Evolutionary conservation across 2,797 vertebrate genomes (phyloP).

Genomic region (Melanotaenia parkinsoni): DNA sequence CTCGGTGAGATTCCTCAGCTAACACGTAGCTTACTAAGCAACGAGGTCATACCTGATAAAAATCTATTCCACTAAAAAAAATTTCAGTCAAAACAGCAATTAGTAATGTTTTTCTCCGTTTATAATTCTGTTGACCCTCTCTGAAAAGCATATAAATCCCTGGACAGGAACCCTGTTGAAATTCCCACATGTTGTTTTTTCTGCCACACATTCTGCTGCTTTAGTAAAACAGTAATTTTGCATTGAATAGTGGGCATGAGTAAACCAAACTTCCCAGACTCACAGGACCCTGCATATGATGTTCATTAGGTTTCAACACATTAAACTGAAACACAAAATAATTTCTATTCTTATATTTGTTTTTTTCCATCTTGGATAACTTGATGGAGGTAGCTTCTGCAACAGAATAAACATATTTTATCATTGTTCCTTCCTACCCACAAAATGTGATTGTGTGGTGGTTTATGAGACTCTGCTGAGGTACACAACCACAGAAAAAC

Average conservation of each 20-base stretch:
- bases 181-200: conserved; percentile 42
- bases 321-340: conserved; percentile 21
- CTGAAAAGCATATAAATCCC: conserved; percentile 44
- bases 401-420: conserved; percentile 10
- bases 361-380: conserved; percentile 6
- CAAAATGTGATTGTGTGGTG: conserved; percentile 23
- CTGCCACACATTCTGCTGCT: conserved; percentile 47
- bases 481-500: conserved; percentile 43
- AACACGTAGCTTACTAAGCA: conserved; percentile 15
- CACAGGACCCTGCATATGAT: conserved; percentile 45
- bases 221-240: conserved; percentile 13
- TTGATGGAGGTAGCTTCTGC: conserved; percentile 29
- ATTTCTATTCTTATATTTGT: background rate
- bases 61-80: conserved; percentile 33
- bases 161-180: conserved; percentile 30
- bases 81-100: conserved; percentile 66
- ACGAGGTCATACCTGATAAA: conserved; percentile 60
- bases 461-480: conserved; percentile 34
- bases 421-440: conserved; percentile 23
- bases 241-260: conserved; percentile 14
- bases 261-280: background rate
- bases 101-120: conserved; percentile 47
- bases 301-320: conserved; percentile 29
- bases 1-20: conserved; percentile 18
- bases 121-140: conserved; percentile 37